Evolutionary conservation across 2,888 invertebrate species (phyloP), one percentile per base, ranked within the genome.

Genomic region (Brachyptera putata): DNA sequence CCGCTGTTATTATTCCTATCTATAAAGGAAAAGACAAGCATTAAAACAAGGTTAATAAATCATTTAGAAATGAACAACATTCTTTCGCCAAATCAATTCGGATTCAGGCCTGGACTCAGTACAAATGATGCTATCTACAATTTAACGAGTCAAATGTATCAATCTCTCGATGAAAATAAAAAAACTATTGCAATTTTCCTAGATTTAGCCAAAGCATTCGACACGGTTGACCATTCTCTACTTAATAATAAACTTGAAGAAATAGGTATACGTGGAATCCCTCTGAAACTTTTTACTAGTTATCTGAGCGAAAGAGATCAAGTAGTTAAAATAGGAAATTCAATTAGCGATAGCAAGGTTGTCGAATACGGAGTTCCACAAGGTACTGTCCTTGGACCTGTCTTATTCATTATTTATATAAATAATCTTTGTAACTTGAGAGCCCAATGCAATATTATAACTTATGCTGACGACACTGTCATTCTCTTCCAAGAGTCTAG

Each of bases 391-490:
- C 26, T 59, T n/a, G 56, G 59, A 5, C 59, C 59, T n/a, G n/a
- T 56, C 1, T 39, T 59, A 3, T 59, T 59, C 55, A 24, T 59
- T n/a, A 37, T 59, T 4, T 56, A 56, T 14, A 59, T 59, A 11
- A 59, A 59, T 41, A 55, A 56, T 39, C 13, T 58, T 36, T 36
- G 59, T 37, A 30, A 36, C 24, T 13, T 56, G 1, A 56, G 57
- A n/a, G 14, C 59, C 16, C 37, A 59, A 59, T 53, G 53, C 5
- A 16, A 24, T n/a, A 11, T 56, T 21, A 36, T 24, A 7, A 21
- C 39, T 21, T 59, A 53, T 55, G 59, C 59, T 11, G 59, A 59
- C 37, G 59, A 59, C 41, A 56, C 41, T 14, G 37, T 37, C 18
- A 14, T 59, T 7, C 30, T 30, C 7, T 7, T 30, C 11, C n/a